Conservation (phyloP, 2,888 invertebrate species). For the Scaptomyza cyrtandrae region DNA sequence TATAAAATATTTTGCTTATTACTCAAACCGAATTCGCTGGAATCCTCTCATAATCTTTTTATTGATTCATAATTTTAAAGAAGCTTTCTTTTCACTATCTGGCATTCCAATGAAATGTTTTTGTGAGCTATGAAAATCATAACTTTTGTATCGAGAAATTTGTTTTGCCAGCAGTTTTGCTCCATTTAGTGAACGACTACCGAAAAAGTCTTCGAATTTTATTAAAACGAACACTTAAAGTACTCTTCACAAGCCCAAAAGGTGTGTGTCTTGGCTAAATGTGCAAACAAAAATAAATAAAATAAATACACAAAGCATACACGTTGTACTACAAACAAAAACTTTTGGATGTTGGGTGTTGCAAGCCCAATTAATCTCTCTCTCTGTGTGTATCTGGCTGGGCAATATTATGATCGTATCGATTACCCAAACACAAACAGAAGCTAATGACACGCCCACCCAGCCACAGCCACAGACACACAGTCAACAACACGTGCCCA, state of each 20-base stretch:
- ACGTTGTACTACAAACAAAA: slow-evolving; percentile 28
- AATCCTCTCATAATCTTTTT: too few species aligned
- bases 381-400: too few species aligned
- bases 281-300: slow-evolving; percentile 1
- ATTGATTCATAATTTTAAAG: too few species aligned
- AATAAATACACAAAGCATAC: not conserved
- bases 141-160: too few species aligned
- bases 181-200: too few species aligned
- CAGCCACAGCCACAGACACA: slow-evolving; percentile 29
- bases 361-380: slow-evolving; percentile 64
- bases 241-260: not conserved
- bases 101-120: too few species aligned
- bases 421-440: slow-evolving; percentile 67
- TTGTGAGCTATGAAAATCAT: too few species aligned
- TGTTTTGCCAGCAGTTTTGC: too few species aligned
- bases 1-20: too few species aligned
- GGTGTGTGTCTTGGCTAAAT: not conserved
- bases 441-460: slow-evolving; percentile 53
- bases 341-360: slow-evolving; percentile 29
- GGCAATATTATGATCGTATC: slow-evolving; percentile 74
- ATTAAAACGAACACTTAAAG: not conserved
- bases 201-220: not conserved
- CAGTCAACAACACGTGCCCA: slow-evolving; percentile 53
- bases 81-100: too few species aligned
- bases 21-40: too few species aligned